Base-by-base conservation (phyloP, 2,113 vertebrate genomes). In the Callipepla californica region DNA sequence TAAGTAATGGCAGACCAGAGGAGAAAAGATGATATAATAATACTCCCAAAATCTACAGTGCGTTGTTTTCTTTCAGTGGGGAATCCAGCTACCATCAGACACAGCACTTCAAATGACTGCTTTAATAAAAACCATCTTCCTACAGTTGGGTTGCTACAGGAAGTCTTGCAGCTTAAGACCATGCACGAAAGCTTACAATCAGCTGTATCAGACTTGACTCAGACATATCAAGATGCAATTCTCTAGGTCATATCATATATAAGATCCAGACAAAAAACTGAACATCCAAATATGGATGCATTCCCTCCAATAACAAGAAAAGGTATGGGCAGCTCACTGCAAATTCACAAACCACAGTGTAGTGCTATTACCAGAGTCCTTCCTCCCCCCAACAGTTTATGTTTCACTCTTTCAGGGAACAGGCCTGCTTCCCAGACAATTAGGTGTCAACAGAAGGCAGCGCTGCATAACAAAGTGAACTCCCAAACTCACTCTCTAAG, bases 301-400 rank as follows among this genome's bases (percentile, higher is more conserved):
- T 32, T 57, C 40, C 11, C 11, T 61, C 40, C 44, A 90, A 21
- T 42, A 73, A 88, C 26, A 47, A 22, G 42, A 73, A n/a, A 12
- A 16, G 26, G 11, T 18, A 26, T 3, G 5, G n/a, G 19, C 15
- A 55, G 44, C 20, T 4, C 34, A 51, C 8, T 2, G 4, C 40
- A 18, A 13, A 59, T 19, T 79, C 78, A 44, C 81, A 68, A 69
- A 91, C n/a, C 42, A 23, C 0, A 88, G 42, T 26, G 63, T 53
- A 85, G 75, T 34, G 21, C 21, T 53, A 13, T 1, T 22, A 20
- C 28, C 11, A 0, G 1, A 75, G 14, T 16, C 44, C 28, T 34
- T 28, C 38, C 30, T 34, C 23, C 67, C 34, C 47, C 42, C 73
- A 80, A 34, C 21, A 34, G 25, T 59, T 69, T 59, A 36, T 26